Evolutionary conservation across 1,140 invertebrate species (phyloP), one percentile per base, ranked within the genome.

Genomic region (Zophobas morio): DNA sequence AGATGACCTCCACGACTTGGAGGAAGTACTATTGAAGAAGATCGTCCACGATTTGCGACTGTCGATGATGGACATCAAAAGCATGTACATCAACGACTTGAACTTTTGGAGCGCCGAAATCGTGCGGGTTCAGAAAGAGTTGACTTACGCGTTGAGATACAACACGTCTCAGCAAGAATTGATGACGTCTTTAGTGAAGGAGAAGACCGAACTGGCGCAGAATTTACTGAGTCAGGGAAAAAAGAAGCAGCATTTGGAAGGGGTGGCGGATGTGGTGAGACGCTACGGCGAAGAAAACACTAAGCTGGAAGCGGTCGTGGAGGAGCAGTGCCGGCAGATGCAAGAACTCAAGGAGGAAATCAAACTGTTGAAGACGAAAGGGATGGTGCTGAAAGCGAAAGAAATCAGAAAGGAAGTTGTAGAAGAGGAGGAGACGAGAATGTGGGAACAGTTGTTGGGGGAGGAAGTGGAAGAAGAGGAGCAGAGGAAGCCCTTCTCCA

Each of bases 151-250:
- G 32, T 87, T 90, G 1, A 85, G 86, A 63, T 86, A 88, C 40
- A 90, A 90, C 76, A 90, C 90, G 0, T 87, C 90, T 70, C 90
- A 89, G 75, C 78, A 90, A n/a, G 90, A 89, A 78, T 85, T 91
- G 5, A 49, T 91, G 0, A 87, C 87, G 0, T 83, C 90, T 35
- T 82, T 92, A n/a, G 87, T 88, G 40, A 88, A 89, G 70, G 90
- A 92, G 80, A 88, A 89, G 75, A 83, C 85, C 1, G 86, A 89
- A 51, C 80, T 92, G 1, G 78, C 81, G 1, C 85, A 86, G 70
- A 47, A 88, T 5, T 72, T 89, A 5, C 83, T 88, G 8, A 70
- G 80, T 37, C 88, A 89, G 78, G 76, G 83, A 6, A 85, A 85
- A 42, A 87, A 86, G 77, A 82, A 80, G 66, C 81, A 81, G 33